Conservation (phyloP, 2,888 invertebrate genomes). For the Stenolophus ochropezus region DNA sequence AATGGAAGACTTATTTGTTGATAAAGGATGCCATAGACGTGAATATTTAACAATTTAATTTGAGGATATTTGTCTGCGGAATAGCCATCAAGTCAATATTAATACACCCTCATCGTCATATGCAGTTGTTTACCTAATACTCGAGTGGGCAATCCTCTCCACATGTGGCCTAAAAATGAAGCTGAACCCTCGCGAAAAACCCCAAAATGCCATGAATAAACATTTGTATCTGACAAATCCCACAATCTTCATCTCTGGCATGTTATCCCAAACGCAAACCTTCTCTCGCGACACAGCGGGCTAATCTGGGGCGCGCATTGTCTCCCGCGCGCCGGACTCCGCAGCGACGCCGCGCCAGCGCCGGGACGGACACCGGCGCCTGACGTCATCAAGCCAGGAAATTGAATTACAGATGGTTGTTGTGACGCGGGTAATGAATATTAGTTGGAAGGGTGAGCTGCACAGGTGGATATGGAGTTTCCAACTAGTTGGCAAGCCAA, state of each 20-base stretch:
- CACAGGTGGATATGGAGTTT: neutral
- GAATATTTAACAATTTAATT: neutral
- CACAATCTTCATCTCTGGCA: constrained; percentile 68
- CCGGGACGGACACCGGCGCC: neutral
- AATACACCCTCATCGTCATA: constrained; percentile 11
- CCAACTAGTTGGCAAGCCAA: too few species aligned
- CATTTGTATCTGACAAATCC: constrained; percentile 71
- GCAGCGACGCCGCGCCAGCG: neutral
- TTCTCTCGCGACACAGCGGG: constrained; percentile 21
- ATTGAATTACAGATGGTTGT: neutral
- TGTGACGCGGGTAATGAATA: neutral
- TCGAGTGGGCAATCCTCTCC: constrained; percentile 16
- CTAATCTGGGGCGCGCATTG: neutral
- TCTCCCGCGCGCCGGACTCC: neutral
- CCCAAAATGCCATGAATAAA: constrained; percentile 68
- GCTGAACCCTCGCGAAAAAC: constrained; percentile 70
- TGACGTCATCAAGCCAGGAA: neutral
- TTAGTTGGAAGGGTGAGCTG: neutral
- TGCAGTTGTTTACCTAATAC: constrained; percentile 12
- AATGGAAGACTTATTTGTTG: too few species aligned
- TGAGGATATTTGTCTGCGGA: neutral
- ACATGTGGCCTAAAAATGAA: constrained; percentile 41
- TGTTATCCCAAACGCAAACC: constrained; percentile 72
- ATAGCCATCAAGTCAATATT: constrained; percentile 6
- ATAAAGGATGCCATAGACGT: too few species aligned